A percentile compares a stretch with the other conserved stretches of the same genome.
Conservation (phyloP, 1,140 invertebrate species). For the Stratiolaelaps scimitus region DNA sequence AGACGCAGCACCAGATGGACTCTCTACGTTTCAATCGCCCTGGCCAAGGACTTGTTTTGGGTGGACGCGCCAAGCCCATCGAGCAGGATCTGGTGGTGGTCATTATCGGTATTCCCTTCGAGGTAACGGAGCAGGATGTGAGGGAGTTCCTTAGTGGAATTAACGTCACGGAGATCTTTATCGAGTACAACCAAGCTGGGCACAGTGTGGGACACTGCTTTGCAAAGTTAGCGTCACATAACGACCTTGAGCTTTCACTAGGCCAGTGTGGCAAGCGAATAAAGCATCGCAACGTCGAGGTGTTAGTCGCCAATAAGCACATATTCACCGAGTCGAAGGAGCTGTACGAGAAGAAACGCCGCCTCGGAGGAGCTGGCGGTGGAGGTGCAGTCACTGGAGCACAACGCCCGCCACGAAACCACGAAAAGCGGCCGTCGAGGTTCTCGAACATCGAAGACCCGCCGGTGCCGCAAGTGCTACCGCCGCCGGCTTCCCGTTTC, state of each 20-base stretch:
- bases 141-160: slow-evolving; percentile 59
- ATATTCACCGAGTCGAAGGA: slow-evolving; percentile 29
- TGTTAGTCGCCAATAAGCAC: slow-evolving; percentile 36
- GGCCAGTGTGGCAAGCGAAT: slow-evolving; percentile 37
- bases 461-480: background rate
- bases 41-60: slow-evolving; percentile 12
- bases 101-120: slow-evolving; percentile 56
- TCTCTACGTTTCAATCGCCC: slow-evolving; percentile 6
- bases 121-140: slow-evolving; percentile 61
- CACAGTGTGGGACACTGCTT: slow-evolving; percentile 49
- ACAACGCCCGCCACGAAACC: background rate
- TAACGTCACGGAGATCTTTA: slow-evolving; percentile 52
- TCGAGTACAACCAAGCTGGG: slow-evolving; percentile 51
- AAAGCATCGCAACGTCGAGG: slow-evolving; percentile 37
- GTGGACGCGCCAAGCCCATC: background rate
- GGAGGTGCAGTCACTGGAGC: background rate
- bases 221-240: slow-evolving; percentile 56
- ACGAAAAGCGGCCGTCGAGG: slow-evolving; percentile 14
- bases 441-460: slow-evolving; percentile 8
- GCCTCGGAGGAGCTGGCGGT: slow-evolving; percentile 1
- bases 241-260: slow-evolving; percentile 46
- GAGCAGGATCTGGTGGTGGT: slow-evolving; percentile 41
- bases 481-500: background rate
- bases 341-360: slow-evolving; percentile 23
- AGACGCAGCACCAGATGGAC: background rate